These are phyloP conservation scores for Elysia crispata DNA, from an alignment of 2,888 invertebrate genomes.

Conservation along the genomic window DNA sequence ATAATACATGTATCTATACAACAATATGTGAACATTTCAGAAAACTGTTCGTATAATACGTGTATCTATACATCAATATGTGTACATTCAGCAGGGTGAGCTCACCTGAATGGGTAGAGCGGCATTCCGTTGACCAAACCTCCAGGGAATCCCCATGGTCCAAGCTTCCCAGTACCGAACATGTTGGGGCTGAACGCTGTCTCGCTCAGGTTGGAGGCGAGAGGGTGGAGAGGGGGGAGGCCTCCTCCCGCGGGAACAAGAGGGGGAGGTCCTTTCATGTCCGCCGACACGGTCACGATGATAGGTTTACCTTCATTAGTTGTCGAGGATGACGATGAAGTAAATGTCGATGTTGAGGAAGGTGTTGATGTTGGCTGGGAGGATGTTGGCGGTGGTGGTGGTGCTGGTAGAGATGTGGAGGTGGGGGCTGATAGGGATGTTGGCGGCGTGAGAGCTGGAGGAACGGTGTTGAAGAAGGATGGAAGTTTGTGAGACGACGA, in stretches of 20 bases:
- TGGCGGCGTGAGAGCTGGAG: not conserved
- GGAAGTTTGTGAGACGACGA: conserved; percentile 1
- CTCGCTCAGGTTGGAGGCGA: conserved; percentile 59
- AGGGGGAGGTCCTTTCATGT: conserved; percentile 37
- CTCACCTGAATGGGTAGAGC: conserved; percentile 57
- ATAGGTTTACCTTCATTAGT: conserved; percentile 34
- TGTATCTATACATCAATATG: too few species aligned
- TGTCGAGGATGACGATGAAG: not conserved
- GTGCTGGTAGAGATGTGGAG: not conserved
- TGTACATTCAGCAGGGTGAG: too few species aligned
- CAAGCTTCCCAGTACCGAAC: conserved; percentile 59
- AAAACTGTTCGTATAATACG: too few species aligned
- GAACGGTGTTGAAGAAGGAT: conserved; percentile 25
- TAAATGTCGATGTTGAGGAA: not conserved
- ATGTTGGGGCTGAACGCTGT: conserved; percentile 57
- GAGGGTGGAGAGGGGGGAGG: conserved; percentile 50
- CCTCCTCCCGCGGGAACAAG: conserved; percentile 50
- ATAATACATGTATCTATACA: too few species aligned
- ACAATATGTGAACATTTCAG: too few species aligned
- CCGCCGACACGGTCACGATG: conserved; percentile 43
- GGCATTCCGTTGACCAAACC: conserved; percentile 67
- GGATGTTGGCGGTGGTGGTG: conserved; percentile 20
- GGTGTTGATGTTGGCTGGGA: not conserved
- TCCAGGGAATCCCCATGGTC: conserved; percentile 62
- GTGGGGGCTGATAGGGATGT: not conserved